Evolutionary conservation across 2,113 vertebrate species (phyloP).

Genomic region (Sigmodon hispidus): DNA sequence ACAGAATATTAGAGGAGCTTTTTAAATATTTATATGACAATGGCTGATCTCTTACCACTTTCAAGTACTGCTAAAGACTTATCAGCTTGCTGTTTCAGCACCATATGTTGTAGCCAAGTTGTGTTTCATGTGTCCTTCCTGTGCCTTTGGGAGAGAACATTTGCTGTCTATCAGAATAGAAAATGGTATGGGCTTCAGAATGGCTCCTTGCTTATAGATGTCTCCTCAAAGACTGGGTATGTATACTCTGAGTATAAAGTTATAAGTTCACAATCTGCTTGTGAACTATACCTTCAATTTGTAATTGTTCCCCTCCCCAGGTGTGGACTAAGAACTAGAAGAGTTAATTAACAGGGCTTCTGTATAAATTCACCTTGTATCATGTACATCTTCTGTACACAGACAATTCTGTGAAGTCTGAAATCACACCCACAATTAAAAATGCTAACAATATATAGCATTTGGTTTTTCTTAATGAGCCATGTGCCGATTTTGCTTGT

Average conservation of each 20-base stretch:
- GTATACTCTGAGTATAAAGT: conserved; percentile 41
- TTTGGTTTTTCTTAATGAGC: conserved; percentile 75
- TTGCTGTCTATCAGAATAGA: conserved; percentile 82
- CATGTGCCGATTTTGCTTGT: conserved; percentile 64
- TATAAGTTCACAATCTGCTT: not conserved
- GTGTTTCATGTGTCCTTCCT: conserved; percentile 81
- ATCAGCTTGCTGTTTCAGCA: conserved; percentile 83
- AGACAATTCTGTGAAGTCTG: conserved; percentile 59
- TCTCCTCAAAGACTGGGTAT: conserved; percentile 29
- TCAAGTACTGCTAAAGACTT: conserved; percentile 84
- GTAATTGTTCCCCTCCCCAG: not conserved
- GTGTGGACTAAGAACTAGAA: not conserved
- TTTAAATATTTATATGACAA: conserved; percentile 85
- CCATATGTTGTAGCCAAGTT: conserved; percentile 84
- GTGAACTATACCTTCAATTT: not conserved
- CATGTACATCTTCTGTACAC: conserved; percentile 55
- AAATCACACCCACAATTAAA: conserved; percentile 61
- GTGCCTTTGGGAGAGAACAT: conserved; percentile 79
- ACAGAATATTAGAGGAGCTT: conserved; percentile 74
- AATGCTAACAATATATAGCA: conserved; percentile 72
- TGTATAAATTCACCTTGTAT: conserved; percentile 37
- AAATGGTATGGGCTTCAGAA: conserved; percentile 62
- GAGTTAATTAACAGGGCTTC: conserved; percentile 36
- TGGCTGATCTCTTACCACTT: conserved; percentile 85
- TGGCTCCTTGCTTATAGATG: conserved; percentile 51